Conservation (phyloP, 2,888 invertebrate genomes). For the Apamea epomidion region DNA sequence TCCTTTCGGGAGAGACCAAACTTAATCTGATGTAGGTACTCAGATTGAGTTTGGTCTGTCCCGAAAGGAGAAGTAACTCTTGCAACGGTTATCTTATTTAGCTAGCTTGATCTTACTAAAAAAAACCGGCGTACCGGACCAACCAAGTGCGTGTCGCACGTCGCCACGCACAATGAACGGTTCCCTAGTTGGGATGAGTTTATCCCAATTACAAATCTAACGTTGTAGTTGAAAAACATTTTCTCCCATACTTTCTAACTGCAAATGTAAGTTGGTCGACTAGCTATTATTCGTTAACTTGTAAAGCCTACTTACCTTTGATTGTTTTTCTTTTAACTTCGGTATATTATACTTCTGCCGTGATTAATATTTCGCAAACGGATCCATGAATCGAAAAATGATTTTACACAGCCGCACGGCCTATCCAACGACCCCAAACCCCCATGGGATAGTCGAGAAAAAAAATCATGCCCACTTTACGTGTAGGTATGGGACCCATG, state of each 20-base stretch:
- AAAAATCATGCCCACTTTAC: not conserved
- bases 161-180: not conserved
- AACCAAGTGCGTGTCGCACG: not conserved
- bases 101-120: not conserved
- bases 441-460: too few relatives aligned
- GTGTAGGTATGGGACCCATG: not conserved
- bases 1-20: too few relatives aligned
- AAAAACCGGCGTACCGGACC: not conserved
- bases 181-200: not conserved
- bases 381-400: not conserved
- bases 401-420: not conserved
- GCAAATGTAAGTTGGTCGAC: not conserved
- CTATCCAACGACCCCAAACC: not conserved
- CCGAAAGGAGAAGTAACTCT: not conserved
- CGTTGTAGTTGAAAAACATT: not conserved
- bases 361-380: not conserved
- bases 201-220: not conserved
- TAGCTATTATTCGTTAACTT: not conserved
- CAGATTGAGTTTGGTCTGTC: not conserved
- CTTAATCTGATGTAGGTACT: too few relatives aligned
- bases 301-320: not conserved
- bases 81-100: not conserved
- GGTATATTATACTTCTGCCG: not conserved
- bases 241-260: not conserved
- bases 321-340: not conserved